A percentile compares a stretch with the other conserved stretches of the same genome.
phyloP scores from a whole-genome alignment of 92 coral and sea anemone species.

The Galaxea fascicularis region DNA sequence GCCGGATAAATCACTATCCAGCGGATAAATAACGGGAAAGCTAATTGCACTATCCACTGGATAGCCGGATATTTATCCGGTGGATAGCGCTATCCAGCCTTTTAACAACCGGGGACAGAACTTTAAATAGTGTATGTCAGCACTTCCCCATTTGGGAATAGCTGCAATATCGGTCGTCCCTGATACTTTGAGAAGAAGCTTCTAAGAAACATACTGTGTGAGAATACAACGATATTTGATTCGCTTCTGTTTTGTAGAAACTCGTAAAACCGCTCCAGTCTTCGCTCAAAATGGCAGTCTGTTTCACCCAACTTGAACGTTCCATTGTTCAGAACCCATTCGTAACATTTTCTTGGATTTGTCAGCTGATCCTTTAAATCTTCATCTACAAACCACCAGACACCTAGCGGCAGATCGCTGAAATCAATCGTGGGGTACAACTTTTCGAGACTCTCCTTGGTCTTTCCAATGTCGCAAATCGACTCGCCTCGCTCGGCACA shows the following conservation, averaged over 20 bases:
- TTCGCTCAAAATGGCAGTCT: slow-evolving; percentile 33
- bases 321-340: slow-evolving; percentile 43
- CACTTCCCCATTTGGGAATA: slow-evolving; percentile 26
- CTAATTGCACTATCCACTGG: no score
- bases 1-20: no score
- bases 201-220: slow-evolving; percentile 69
- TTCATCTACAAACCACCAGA: slow-evolving; percentile 69
- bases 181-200: slow-evolving; percentile 57
- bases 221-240: slow-evolving; percentile 64
- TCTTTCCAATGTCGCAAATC: slow-evolving; percentile 72
- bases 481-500: slow-evolving; percentile 66
- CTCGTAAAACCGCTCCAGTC: slow-evolving; percentile 58
- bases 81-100: no score
- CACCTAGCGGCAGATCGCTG: slow-evolving; percentile 19
- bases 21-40: no score
- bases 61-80: no score
- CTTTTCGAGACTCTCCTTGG: slow-evolving; percentile 25
- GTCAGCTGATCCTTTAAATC: slow-evolving; percentile 28
- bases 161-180: slow-evolving; percentile 21
- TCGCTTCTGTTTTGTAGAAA: slow-evolving; percentile 56
- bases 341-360: slow-evolving; percentile 33
- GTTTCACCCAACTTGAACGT: slow-evolving; percentile 39
- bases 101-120: no score
- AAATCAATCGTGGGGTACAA: slow-evolving; percentile 62
- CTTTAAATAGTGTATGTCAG: slow-evolving; percentile 6